Evolutionary conservation across 2,113 vertebrate species (phyloP).

Genomic region (Sakesphorus luctuosus): DNA sequence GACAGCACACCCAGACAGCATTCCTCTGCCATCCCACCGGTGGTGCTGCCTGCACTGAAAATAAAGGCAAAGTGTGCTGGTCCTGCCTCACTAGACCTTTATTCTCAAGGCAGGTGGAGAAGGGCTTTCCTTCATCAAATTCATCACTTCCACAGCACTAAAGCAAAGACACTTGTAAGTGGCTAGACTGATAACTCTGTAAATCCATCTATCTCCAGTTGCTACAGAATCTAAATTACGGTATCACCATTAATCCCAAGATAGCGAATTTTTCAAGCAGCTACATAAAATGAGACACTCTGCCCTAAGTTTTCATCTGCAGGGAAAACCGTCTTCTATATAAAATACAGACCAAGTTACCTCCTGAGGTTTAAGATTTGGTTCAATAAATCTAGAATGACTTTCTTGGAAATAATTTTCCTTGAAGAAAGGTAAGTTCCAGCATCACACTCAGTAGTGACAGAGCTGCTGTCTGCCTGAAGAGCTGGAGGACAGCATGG

Average conservation of each 20-base stretch:
- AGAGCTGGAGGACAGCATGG: neutral
- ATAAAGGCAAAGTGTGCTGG: neutral
- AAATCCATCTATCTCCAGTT: constrained; percentile 3
- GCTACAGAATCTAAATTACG: constrained; percentile 38
- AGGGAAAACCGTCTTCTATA: constrained; percentile 9
- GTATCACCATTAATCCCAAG: constrained; percentile 17
- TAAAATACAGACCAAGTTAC: neutral
- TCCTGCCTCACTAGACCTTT: neutral
- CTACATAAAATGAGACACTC: neutral
- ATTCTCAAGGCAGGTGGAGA: neutral
- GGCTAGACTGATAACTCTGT: constrained; percentile 12
- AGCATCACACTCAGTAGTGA: neutral
- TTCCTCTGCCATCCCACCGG: neutral
- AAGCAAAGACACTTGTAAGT: neutral
- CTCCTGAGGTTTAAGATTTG: neutral
- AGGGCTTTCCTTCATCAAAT: neutral
- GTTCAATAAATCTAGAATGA: constrained; percentile 4
- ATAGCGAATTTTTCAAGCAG: constrained; percentile 8
- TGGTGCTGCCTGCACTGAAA: neutral
- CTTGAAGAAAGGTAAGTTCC: neutral
- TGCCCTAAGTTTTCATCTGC: constrained; percentile 8
- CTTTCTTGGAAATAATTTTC: neutral
- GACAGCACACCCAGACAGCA: neutral
- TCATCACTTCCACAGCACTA: neutral
- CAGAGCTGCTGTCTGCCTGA: neutral